Base-by-base conservation (phyloP, 2,113 vertebrate species). In the Pituophis catenifer region DNA sequence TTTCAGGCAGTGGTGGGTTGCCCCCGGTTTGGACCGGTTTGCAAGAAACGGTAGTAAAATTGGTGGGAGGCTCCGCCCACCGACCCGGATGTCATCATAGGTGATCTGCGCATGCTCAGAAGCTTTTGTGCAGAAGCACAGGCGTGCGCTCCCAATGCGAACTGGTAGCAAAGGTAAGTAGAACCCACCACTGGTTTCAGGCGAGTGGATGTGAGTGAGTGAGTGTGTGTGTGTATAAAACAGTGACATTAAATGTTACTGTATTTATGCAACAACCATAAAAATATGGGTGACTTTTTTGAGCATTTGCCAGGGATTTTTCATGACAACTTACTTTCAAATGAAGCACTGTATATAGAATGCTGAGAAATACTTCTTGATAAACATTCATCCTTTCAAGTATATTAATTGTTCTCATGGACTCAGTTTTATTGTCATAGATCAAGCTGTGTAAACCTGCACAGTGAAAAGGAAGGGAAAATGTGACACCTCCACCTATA, bases 331-430 rank as follows among this genome's bases (percentile, higher is more conserved):
- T 91, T 98, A 99, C 99, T 99, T 99, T 98, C 94, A 99, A 97
- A 93, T 99, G 99, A 89, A 99, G 97, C 95, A 97, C 93, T 97
- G 98, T 98, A 97, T 99, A 99, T 90, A 99, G 98, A 95, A 99
- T 95, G 92, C 98, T 98, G 96, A 99, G 98, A 93, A 99, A 97
- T 95, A 99, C 98, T 96, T 99, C 99, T 95, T 99, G 99, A 98
- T 99, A 99, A 97, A 99, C 98, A 97, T 99, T 99, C 99, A 99
- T 99, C 95, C 99, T 98, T 95, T 99, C 98, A 92, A 99, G 98
- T 96, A 99, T 98, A 97, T 99, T 99, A 97, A 99, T 99, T 94
- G 99, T 99, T 97, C 98, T 98, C 98, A 98, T 98, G 95, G 99
- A 99, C 97, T 99, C 99, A 53, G 99, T 99, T 97, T 98, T 98